phyloP scores from a whole-genome alignment of 2,113 vertebrate species.

The Helogale parvula region DNA sequence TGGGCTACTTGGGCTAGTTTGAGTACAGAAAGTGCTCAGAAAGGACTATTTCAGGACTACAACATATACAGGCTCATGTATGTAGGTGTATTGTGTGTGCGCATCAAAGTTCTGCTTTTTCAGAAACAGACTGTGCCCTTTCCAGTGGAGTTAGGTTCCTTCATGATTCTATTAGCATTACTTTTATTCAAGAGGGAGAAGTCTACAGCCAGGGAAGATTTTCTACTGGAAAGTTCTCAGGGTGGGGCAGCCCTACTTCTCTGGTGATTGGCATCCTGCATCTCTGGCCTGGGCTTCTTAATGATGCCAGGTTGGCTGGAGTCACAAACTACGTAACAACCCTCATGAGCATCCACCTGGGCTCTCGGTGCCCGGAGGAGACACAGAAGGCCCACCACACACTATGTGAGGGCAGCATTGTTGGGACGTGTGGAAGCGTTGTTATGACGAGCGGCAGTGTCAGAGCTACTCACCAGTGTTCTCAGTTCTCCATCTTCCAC shows the following conservation, averaged over 20 bases:
- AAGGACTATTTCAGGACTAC: background rate
- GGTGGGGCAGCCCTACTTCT: fast-evolving
- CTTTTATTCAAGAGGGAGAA: background rate
- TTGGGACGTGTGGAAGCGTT: background rate
- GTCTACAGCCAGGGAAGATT: background rate
- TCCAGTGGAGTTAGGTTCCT: background rate
- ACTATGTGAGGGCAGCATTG: background rate
- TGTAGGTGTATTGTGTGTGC: background rate
- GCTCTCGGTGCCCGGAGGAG: no score
- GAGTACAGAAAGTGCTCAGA: background rate
- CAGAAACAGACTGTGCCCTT: background rate
- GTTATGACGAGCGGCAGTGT: background rate
- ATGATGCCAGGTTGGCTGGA: background rate
- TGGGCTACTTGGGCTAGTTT: background rate
- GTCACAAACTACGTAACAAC: background rate
- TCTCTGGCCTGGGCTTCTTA: background rate
- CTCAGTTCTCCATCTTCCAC: background rate
- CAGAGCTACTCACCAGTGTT: no score
- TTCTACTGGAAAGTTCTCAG: background rate
- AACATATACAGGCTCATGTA: fast-evolving
- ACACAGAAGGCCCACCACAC: no score
- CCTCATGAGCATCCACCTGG: background rate
- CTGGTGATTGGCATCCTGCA: background rate
- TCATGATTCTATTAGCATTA: background rate
- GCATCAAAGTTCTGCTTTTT: background rate